A percentile compares a stretch with the other conserved stretches of the same genome.
Evolutionary conservation across 1,140 invertebrate species (phyloP).

Genomic region (Drosophila kikkawai): DNA sequence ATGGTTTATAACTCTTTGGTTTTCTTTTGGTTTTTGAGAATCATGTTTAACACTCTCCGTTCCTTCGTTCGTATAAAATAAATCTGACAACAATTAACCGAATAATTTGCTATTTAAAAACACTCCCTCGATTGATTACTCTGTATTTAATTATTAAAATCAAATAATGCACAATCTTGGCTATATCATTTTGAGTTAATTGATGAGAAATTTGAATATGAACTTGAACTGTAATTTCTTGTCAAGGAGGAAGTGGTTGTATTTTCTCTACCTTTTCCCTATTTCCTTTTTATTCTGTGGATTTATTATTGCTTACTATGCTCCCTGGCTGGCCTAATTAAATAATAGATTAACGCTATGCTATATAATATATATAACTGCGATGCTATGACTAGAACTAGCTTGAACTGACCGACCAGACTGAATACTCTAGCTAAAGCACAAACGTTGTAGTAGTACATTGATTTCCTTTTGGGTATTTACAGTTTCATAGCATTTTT

Average conservation of each 20-base stretch:
- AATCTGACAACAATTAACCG: conserved; percentile 77
- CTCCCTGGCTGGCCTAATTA: conserved; percentile 58
- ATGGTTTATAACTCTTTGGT: conserved; percentile 72
- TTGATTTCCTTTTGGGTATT: conserved; percentile 55
- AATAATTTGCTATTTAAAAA: conserved; percentile 80
- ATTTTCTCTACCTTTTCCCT: background rate
- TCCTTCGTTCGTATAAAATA: conserved; percentile 59
- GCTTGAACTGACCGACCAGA: conserved; percentile 33
- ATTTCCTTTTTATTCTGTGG: conserved; percentile 39
- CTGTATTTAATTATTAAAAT: conserved; percentile 52
- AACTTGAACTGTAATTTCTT: conserved; percentile 36
- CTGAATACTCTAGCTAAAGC: conserved; percentile 48
- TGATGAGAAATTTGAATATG: conserved; percentile 59
- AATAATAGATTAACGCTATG: conserved; percentile 52
- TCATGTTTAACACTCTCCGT: conserved; percentile 70
- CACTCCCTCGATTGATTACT: conserved; percentile 18
- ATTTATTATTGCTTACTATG: conserved; percentile 64
- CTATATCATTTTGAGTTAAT: conserved; percentile 45
- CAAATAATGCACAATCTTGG: conserved; percentile 76
- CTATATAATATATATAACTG: conserved; percentile 33
- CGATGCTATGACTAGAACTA: conserved; percentile 52
- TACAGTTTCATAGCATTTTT: conserved; percentile 64
- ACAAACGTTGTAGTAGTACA: conserved; percentile 53
- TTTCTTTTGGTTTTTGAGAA: conserved; percentile 39
- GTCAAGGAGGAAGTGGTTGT: conserved; percentile 63